Base-by-base conservation (phyloP, 53 echinoderm and acorn worm genomes). In the Paracentrotus lividus region DNA sequence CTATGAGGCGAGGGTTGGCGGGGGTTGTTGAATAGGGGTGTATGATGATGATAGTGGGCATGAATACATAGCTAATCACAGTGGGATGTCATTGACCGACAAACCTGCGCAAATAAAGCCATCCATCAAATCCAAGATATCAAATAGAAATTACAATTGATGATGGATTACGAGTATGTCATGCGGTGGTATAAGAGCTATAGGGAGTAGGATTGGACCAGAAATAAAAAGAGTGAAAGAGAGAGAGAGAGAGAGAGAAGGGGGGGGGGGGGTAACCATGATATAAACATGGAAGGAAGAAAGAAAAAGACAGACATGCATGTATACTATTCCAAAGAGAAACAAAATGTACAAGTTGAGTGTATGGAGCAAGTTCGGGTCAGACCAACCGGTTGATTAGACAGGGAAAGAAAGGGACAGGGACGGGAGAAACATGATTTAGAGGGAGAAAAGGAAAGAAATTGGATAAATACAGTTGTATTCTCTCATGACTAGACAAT, bases 91-190 rank as follows among this genome's bases (percentile, higher is more conserved):
- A 85, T 26, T 85, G 85, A 85, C 85, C 85, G 49, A 52, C n/a
- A 85, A 85, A 31, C 85, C 85, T 47, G 85, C 47, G 52, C 85
- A 85, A 85, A 85, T 85, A 85, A 85, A 85, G 85, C 49, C 49
- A 85, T 85, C 85, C 85, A 85, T 85, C 85, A 85, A 13, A 27
- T 8, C 31, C 52, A 27, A 14, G 85, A 85, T 85, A 47, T 72
- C 72, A 72, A 72, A 72, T 72, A 72, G 72, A 38, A 72, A 38
- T 72, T 20, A 72, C 72, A 72, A 72, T 72, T 7, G 72, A 40
- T 72, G 72, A 72, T 72, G 72, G 72, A 72, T 72, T 72, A 72
- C 72, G 72, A 72, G 72, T 18, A 72, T 72, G 36, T 72, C 72
- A 72, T 5, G 32, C 38, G 20, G 16, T 72, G 72, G 33, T 16